phyloP scores from a whole-genome alignment of 1,140 invertebrate genomes.

The Drosophila varians region DNA sequence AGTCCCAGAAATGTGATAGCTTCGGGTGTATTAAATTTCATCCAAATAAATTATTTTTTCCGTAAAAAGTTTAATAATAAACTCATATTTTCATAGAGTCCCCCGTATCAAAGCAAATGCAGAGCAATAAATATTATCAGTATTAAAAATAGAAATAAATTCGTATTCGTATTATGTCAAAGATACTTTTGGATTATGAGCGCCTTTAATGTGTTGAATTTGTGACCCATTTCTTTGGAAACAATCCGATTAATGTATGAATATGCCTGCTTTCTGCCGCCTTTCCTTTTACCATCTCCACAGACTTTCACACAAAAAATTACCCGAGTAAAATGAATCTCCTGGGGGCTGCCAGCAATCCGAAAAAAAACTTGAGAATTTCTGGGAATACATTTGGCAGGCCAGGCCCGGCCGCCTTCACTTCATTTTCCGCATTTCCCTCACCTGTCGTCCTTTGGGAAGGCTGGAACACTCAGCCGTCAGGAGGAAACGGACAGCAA shows the following conservation, averaged over 20 bases:
- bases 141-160: background rate
- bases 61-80: background rate
- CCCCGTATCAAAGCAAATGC: no score
- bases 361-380: conserved; percentile 27
- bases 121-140: no score
- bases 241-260: conserved; percentile 43
- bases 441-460: conserved; percentile 36
- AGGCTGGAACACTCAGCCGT: conserved; percentile 18
- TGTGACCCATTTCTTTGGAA: conserved; percentile 28
- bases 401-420: background rate
- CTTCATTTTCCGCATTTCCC: conserved; percentile 6
- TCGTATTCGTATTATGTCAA: no score
- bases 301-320: conserved; percentile 33
- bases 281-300: background rate
- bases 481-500: conserved; percentile 37
- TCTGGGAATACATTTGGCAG: conserved; percentile 14
- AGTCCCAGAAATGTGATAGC: background rate
- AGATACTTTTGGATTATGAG: no score
- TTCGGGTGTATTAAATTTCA: background rate
- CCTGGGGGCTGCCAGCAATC: background rate
- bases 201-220: conserved; percentile 7
- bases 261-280: conserved; percentile 14
- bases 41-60: background rate
- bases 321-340: conserved; percentile 43
- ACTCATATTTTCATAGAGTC: background rate